phyloP scores from a whole-genome alignment of 1,140 invertebrate species.

The Aphelenchoides fujianensis region DNA sequence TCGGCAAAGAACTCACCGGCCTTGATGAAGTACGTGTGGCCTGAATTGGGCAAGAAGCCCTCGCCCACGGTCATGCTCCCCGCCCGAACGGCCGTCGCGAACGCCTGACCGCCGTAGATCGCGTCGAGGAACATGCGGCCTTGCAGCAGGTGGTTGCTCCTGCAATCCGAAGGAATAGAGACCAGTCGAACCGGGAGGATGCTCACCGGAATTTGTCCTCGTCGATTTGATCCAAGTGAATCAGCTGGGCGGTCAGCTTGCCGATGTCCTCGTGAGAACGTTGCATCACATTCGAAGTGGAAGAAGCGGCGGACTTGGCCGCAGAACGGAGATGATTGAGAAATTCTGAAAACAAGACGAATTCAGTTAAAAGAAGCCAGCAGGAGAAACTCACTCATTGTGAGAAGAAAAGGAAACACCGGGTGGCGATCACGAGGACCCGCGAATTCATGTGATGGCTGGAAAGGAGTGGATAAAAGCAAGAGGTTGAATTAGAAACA shows the following conservation, averaged over 20 bases:
- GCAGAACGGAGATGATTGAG: not conserved
- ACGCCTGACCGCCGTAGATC: conserved; percentile 24
- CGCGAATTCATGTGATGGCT: not conserved
- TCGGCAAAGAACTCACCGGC: conserved; percentile 23
- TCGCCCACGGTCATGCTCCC: conserved; percentile 15
- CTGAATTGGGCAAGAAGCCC: conserved; percentile 19
- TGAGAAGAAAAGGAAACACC: no score
- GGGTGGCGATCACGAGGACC: not conserved
- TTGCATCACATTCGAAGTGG: not conserved
- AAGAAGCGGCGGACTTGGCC: not conserved
- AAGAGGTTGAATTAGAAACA: not conserved
- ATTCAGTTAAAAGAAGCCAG: no score
- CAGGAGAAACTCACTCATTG: no score
- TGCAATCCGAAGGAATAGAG: no score
- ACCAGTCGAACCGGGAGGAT: no score
- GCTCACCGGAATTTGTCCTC: conserved; percentile 10
- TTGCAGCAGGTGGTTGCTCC: conserved; percentile 17
- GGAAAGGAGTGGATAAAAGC: not conserved
- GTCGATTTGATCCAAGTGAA: conserved; percentile 3
- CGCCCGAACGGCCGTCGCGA: conserved; percentile 16
- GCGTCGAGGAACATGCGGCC: conserved; percentile 19
- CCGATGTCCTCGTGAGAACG: not conserved
- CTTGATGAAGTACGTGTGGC: conserved; percentile 24
- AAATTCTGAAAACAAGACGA: not conserved
- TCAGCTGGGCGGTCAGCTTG: not conserved